Percentiles rank a stretch among this genome's conserved stretches.
Conservation (phyloP, 2,797 vertebrate species). For the Ctenopoma multispine region DNA sequence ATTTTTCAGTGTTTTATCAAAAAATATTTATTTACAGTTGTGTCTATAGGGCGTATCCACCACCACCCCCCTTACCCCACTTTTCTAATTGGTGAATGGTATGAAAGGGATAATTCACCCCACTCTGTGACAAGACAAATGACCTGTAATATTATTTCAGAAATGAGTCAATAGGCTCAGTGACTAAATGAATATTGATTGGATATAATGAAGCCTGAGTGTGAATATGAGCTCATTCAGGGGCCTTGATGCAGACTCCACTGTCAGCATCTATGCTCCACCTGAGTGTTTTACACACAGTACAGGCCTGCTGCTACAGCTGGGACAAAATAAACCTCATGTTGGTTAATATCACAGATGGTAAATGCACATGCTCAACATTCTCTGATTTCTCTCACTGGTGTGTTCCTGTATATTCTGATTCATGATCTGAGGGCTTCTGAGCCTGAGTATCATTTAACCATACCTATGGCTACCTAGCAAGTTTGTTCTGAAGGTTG, state of each 20-base stretch:
- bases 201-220: slow-evolving; percentile 96
- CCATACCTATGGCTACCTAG: slow-evolving; percentile 36
- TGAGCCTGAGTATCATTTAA: slow-evolving; percentile 33
- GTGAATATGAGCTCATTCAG: slow-evolving; percentile 92
- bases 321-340: slow-evolving; percentile 44
- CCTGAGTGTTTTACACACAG: slow-evolving; percentile 41
- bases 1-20: slow-evolving; percentile 98
- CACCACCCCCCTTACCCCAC: slow-evolving; percentile 39
- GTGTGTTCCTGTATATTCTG: slow-evolving; percentile 51
- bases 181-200: slow-evolving; percentile 99
- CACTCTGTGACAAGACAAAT: slow-evolving; percentile 95
- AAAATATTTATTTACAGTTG: slow-evolving; percentile 97
- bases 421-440: slow-evolving; percentile 51
- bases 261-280: slow-evolving; percentile 80
- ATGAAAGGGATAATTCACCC: slow-evolving; percentile 90
- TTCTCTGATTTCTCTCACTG: slow-evolving; percentile 31
- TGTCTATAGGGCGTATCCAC: slow-evolving; percentile 90
- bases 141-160: slow-evolving; percentile 98
- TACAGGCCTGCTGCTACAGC: slow-evolving; percentile 46
- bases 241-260: slow-evolving; percentile 78
- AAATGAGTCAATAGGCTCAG: slow-evolving; percentile 96
- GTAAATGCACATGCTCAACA: slow-evolving; percentile 46
- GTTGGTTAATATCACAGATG: slow-evolving; percentile 47
- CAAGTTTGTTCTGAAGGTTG: slow-evolving; percentile 55
- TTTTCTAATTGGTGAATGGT: slow-evolving; percentile 63